Evolutionary conservation across 1,140 invertebrate genomes (phyloP), one percentile per base, ranked within the genome.

Genomic region (Centruroides sculpturatus): DNA sequence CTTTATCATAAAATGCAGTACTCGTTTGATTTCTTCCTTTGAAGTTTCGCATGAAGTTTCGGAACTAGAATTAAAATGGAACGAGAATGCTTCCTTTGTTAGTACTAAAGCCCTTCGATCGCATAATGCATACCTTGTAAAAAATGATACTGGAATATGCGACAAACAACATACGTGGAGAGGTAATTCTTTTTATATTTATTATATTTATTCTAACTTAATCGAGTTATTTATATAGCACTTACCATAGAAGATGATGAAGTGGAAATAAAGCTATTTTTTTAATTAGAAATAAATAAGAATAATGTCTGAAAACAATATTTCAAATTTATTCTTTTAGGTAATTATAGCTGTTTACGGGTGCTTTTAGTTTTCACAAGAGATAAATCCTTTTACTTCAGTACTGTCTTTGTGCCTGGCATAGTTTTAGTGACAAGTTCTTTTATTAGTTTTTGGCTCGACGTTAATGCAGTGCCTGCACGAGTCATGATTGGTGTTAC

Each of bases 311-410:
- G 23, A 23, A 23, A 23, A 23, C 1, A 23, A 23, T 23, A 23
- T 23, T 23, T 23, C 23, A 23, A 41, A 41, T 41, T 41, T 41
- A 41, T 41, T 41, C 8, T 41, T 41, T 41, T 41, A 64, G 63
- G 60, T 10, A 59, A 67, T 41, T 92, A 92, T 82, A 92, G 89
- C 81, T 94, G 90, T 78, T 81, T 93, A 65, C 84, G 84, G 76
- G 89, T 93, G 73, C 84, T 92, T 73, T 79, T 94, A 69, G 89
- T 86, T 74, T 93, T 92, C 78, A 92, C 87, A 62, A 80, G 90
- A 73, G 90, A 93, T 80, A 82, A 89, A 80, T 88, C 88, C 70
- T 94, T 93, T 81, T 94, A 93, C 80, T 92, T 92, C 78, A 92
- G 89, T 66, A 93, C 90, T 68, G 90, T 94, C 74, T 94, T 94